Evolutionary conservation across 1,140 invertebrate species (phyloP).

Genomic region (Leptinotarsa lineolata): DNA sequence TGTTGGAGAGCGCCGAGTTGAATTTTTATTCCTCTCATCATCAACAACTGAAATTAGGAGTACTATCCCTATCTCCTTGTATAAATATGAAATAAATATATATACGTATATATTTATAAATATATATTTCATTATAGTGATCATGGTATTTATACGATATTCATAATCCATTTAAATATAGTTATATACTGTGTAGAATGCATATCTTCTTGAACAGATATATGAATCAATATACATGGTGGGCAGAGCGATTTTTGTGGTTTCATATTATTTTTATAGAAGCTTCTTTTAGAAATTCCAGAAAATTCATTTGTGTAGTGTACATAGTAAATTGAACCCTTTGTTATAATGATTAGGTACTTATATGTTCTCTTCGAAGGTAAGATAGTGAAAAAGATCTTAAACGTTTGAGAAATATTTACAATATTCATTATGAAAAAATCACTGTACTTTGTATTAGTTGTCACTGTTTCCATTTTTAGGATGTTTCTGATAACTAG

Average conservation of each 20-base stretch:
- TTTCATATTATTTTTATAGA: conserved; percentile 1
- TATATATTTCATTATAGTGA: neutral
- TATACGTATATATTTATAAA: no score
- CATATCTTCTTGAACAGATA: neutral
- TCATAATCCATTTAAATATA: neutral
- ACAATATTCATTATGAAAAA: neutral
- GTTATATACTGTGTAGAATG: neutral
- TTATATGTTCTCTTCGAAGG: neutral
- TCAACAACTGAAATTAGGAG: no score
- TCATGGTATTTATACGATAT: conserved; percentile 6
- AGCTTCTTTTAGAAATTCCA: neutral
- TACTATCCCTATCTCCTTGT: no score
- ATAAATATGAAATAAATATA: no score
- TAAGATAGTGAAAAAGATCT: neutral
- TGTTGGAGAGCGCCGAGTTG: no score
- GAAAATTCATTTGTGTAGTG: conserved; percentile 1
- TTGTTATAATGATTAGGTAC: neutral
- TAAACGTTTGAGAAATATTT: neutral
- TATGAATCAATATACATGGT: conserved; percentile 5
- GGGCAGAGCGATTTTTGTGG: neutral
- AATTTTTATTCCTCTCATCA: no score
- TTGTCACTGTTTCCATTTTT: neutral
- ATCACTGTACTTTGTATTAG: neutral
- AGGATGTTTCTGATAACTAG: neutral
- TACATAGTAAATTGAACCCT: neutral